Conservation (phyloP, 2,113 vertebrate genomes). For the Solenodon paradoxus region DNA sequence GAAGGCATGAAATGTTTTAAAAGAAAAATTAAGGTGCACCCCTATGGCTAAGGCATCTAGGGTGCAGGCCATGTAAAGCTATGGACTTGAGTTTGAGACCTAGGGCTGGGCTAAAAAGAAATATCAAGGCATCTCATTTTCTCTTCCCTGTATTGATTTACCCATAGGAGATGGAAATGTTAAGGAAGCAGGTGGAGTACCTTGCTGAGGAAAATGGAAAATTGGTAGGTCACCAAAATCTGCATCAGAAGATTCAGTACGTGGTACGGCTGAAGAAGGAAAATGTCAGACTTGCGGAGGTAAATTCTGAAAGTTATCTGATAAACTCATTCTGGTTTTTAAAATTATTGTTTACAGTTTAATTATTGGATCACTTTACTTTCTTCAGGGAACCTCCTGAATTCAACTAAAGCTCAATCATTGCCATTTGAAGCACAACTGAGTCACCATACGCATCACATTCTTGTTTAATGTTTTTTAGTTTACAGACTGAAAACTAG, state of each 20-base stretch:
- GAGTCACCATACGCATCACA: neutral
- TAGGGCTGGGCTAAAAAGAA: too few relatives aligned
- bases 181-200: conserved; percentile 88
- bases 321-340: neutral
- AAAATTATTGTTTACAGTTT: neutral
- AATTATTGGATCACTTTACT: neutral
- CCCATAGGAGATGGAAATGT: conserved; percentile 88
- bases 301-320: conserved; percentile 59
- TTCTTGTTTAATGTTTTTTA: neutral
- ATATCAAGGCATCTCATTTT: neutral
- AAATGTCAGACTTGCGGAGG: conserved; percentile 91
- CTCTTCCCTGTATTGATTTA: neutral
- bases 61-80: too few relatives aligned
- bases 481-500: conserved; percentile 11
- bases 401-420: neutral
- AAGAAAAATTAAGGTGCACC: neutral
- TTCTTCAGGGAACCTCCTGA: neutral
- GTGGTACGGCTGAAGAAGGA: conserved; percentile 96
- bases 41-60: too few relatives aligned
- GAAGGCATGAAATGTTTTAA: neutral
- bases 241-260: conserved; percentile 96
- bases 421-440: neutral
- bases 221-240: conserved; percentile 94
- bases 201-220: conserved; percentile 96
- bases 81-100: too few relatives aligned